Conservation (phyloP, 2,888 invertebrate species). For the Cephus sareptanus region DNA sequence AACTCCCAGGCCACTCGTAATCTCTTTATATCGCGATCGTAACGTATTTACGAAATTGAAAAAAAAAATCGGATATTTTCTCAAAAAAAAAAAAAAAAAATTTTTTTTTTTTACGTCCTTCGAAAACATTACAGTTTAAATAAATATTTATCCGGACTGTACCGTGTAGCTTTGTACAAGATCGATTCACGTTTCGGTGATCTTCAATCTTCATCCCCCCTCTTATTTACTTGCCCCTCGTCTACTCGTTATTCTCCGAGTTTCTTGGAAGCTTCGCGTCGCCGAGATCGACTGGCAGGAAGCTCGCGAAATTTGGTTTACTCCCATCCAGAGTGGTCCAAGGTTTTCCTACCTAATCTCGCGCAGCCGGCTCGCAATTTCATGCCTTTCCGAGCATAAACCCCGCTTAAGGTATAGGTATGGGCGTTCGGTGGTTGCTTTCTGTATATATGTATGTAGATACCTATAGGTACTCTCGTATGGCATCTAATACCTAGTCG, state of each 20-base stretch:
- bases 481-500: slow-evolving; percentile 31
- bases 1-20: no score
- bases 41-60: no score
- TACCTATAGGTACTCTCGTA: background rate
- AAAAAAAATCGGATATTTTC: background rate
- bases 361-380: slow-evolving; percentile 36
- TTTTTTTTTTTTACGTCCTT: background rate
- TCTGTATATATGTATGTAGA: background rate
- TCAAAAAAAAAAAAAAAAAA: no score
- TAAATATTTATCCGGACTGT: no score
- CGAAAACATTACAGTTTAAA: no score
- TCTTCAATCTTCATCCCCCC: no score
- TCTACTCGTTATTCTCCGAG: background rate
- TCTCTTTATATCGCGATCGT: no score
- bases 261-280: slow-evolving; percentile 7
- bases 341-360: slow-evolving; percentile 4
- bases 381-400: slow-evolving; percentile 40
- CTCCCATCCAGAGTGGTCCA: no score
- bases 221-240: no score
- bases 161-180: no score
- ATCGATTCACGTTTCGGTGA: no score
- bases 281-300: background rate
- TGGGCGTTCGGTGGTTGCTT: slow-evolving; percentile 1
- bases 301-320: background rate
- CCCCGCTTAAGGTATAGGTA: slow-evolving; percentile 1